These are phyloP conservation scores for Rousettus madagascariensis DNA, from an alignment of 2,797 vertebrate genomes.

Conservation along the genomic window DNA sequence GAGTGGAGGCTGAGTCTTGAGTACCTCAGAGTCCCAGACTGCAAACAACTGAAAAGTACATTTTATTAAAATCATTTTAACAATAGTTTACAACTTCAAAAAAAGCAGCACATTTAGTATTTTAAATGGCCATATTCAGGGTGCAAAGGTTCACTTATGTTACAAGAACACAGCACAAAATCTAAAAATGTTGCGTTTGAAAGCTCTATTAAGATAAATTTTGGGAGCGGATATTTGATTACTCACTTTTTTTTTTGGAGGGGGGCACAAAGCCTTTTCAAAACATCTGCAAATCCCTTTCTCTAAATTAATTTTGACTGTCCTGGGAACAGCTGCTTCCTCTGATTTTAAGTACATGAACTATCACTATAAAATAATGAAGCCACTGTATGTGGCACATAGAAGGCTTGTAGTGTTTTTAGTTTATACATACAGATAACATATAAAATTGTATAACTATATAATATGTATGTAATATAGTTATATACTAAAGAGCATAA, in stretches of 20 bases:
- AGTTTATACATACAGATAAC: background rate
- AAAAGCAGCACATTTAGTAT: slow-evolving; percentile 43
- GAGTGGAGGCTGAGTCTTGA: background rate
- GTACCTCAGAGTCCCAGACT: background rate
- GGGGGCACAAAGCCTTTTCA: slow-evolving; percentile 70
- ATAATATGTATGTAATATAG: background rate
- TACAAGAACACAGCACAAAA: slow-evolving; percentile 77
- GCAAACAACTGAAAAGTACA: background rate
- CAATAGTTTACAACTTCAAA: background rate
- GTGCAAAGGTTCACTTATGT: slow-evolving; percentile 73
- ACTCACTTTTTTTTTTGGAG: slow-evolving; percentile 62
- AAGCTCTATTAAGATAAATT: slow-evolving; percentile 82
- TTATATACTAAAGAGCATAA: background rate
- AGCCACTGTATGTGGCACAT: background rate
- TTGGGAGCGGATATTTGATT: slow-evolving; percentile 81
- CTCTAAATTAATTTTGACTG: slow-evolving; percentile 85
- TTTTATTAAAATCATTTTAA: slow-evolving; percentile 20
- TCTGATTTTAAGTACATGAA: slow-evolving; percentile 55
- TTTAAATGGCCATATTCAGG: slow-evolving; percentile 50
- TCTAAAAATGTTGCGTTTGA: slow-evolving; percentile 75
- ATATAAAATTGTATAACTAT: background rate
- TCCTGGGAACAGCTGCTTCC: slow-evolving; percentile 80
- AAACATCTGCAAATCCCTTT: slow-evolving; percentile 78
- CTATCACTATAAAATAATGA: slow-evolving; percentile 54
- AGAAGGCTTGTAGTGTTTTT: background rate